Percentiles rank a stretch among this genome's conserved stretches.
These are phyloP conservation scores for Diadromus collaris DNA, from an alignment of 2,888 invertebrate genomes.

Conservation along the genomic window DNA sequence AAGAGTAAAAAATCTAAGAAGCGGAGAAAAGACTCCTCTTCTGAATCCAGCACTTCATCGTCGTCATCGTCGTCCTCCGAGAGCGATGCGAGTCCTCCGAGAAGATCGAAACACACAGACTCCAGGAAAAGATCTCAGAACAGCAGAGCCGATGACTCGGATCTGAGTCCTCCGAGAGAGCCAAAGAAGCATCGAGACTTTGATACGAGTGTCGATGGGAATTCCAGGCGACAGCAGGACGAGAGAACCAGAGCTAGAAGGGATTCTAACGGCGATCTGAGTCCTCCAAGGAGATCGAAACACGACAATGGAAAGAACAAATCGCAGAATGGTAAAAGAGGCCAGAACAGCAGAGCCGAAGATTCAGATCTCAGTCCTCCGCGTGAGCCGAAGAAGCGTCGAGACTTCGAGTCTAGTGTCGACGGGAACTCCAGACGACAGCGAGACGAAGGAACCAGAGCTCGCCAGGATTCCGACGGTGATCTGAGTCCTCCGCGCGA, in stretches of 20 bases:
- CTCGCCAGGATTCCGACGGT: constrained; percentile 49
- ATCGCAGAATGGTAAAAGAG: constrained; percentile 61
- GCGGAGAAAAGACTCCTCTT: constrained; percentile 9
- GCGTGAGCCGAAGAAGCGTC: constrained; percentile 48
- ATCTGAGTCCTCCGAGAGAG: constrained; percentile 74
- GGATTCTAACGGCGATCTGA: constrained; percentile 61
- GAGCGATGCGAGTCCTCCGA: constrained; percentile 65
- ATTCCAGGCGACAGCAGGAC: constrained; percentile 64
- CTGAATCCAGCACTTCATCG: constrained; percentile 10
- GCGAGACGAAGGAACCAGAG: constrained; percentile 10
- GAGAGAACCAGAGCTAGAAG: constrained; percentile 57
- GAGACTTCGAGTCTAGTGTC: background rate
- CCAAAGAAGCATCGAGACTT: constrained; percentile 53
- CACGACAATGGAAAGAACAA: constrained; percentile 65
- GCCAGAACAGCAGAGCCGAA: constrained; percentile 50
- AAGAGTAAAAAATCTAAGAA: constrained; percentile 17
- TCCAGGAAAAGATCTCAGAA: constrained; percentile 43
- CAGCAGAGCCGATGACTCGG: constrained; percentile 61
- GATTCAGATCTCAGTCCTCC: constrained; percentile 66
- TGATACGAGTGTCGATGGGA: constrained; percentile 65
- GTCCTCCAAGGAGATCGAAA: constrained; percentile 67
- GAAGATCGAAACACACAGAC: constrained; percentile 54
- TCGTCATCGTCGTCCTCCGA: constrained; percentile 14
- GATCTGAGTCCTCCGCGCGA: constrained; percentile 75
- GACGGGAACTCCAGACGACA: constrained; percentile 21